Evolutionary conservation across 2,888 invertebrate genomes (phyloP), one percentile per base, ranked within the genome.

Genomic region (Himalopsyche tibetana): DNA sequence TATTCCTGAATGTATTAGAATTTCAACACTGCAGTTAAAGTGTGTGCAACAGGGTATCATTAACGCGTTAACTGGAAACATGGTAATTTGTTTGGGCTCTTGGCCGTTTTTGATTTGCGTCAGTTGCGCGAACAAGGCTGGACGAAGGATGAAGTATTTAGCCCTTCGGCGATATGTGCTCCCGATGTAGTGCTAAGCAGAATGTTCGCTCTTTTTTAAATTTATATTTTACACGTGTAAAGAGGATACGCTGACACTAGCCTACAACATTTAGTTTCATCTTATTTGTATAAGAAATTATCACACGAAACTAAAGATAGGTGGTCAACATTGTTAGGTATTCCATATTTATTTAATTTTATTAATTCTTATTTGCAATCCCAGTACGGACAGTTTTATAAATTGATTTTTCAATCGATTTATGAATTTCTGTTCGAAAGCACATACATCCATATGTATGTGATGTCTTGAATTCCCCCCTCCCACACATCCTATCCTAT

Each of bases 51-150:
- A 87, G 79, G 81, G 74, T 85, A 84, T 85, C 83, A 87, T 87
- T 87, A 87, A 83, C 87, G 85, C 84, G 83, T 87, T 87, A 87
- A 84, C 82, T 63, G 84, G 84, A n/a, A 81, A 84, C 81, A 63
- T 45, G 84, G 63, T 84, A 84, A 84, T 81, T 81, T 84, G 45
- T 81, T 81, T 80, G 45, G 80, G 74, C 74, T 74, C 74, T 74
- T 36, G 74, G 55, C 80, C 56, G 80, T 42, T 84, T 84, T 80
- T 84, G 84, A 84, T 84, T 69, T 42, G 81, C 51, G 84, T 84
- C 84, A 84, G 84, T 84, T 84, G 80, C 8, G 40, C 51, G 55
- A 84, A 84, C 84, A 56, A 80, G 56, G 19, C 28, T 83, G 56
- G 63, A 19, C 17, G 45, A 51, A 83, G 74, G 42, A 74, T 51